These are phyloP conservation scores for Fringilla coelebs DNA, from an alignment of 2,797 vertebrate species.

Conservation along the genomic window DNA sequence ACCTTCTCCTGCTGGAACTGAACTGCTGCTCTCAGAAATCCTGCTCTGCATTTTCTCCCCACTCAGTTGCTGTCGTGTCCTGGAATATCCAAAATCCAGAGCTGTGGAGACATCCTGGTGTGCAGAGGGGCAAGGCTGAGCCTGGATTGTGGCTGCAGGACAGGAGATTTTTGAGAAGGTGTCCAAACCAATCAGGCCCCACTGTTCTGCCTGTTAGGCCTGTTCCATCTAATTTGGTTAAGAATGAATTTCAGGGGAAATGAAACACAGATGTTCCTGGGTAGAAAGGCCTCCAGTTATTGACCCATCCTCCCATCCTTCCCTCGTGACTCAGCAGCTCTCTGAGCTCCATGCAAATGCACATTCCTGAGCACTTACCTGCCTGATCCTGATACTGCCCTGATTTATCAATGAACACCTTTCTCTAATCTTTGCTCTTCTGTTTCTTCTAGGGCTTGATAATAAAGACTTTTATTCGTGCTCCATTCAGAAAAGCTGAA, in stretches of 20 bases:
- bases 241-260: neutral
- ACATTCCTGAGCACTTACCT: conserved; percentile 3
- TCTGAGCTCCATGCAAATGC: neutral
- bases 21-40: neutral
- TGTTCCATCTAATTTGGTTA: neutral
- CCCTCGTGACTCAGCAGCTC: neutral
- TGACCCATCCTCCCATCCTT: neutral
- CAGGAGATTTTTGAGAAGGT: neutral
- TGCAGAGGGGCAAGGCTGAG: neutral
- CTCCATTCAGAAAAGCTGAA: neutral
- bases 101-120: too few relatives aligned
- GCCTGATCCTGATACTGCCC: neutral
- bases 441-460: neutral
- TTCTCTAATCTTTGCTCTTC: neutral
- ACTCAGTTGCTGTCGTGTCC: neutral
- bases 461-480: neutral
- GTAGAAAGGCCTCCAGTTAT: neutral
- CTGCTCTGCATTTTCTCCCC: neutral
- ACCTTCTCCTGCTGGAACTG: neutral
- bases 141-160: neutral
- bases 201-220: neutral
- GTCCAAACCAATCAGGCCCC: neutral
- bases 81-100: neutral
- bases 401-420: neutral
- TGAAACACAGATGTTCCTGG: neutral